Conservation (phyloP, 2,888 invertebrate species). For the Terebella lapidaria region DNA sequence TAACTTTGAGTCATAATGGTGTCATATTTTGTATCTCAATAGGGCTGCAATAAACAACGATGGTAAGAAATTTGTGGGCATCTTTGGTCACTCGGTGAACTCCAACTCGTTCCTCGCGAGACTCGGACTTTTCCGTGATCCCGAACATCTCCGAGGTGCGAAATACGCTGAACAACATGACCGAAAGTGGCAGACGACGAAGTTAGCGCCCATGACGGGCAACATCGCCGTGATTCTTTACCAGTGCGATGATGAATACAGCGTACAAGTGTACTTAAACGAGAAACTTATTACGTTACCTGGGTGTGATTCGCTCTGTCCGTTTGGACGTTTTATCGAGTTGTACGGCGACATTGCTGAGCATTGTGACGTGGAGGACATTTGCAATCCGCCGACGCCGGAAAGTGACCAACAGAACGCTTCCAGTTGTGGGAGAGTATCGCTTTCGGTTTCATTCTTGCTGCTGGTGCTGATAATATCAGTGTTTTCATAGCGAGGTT, state of each 20-base stretch:
- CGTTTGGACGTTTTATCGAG: no score
- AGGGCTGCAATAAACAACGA: slow-evolving; percentile 1
- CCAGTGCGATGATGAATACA: background rate
- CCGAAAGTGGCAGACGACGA: slow-evolving; percentile 3
- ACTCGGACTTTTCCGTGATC: slow-evolving; percentile 7
- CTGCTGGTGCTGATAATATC: no score
- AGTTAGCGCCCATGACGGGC: slow-evolving; percentile 2
- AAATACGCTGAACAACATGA: slow-evolving; percentile 4
- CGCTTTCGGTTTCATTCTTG: no score
- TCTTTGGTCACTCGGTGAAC: slow-evolving; percentile 6
- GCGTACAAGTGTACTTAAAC: no score
- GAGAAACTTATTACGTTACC: no score
- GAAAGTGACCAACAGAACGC: no score
- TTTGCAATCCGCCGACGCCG: no score
- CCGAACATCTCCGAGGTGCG: background rate
- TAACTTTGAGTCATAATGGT: background rate
- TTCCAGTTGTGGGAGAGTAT: no score
- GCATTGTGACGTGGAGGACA: no score
- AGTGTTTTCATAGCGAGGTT: no score
- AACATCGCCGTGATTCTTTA: slow-evolving; percentile 12
- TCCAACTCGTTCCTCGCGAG: slow-evolving; percentile 3
- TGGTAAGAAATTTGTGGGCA: background rate
- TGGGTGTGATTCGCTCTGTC: no score
- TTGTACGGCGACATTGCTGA: no score
- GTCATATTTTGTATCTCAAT: background rate